These are phyloP conservation scores for Dendrocincla fuliginosa DNA, from an alignment of 2,797 vertebrate species.

Conservation along the genomic window DNA sequence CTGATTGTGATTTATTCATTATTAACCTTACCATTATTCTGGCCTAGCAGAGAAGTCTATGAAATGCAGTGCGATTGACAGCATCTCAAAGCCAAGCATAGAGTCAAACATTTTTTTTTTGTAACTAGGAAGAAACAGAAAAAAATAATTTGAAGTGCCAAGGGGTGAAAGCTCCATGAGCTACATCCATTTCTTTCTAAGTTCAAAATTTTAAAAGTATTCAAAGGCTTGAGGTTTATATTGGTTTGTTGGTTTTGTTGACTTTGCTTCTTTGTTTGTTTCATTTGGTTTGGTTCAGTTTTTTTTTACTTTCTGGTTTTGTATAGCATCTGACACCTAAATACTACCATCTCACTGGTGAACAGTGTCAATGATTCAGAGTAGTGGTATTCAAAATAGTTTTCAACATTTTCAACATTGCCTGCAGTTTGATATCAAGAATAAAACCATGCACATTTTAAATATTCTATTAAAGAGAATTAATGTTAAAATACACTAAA, in stretches of 20 bases:
- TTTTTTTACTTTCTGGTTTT: rapidly evolving
- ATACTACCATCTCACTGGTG: background rate
- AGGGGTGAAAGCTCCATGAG: background rate
- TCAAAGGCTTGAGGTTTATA: background rate
- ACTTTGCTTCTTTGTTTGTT: background rate
- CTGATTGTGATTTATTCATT: background rate
- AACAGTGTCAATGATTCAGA: background rate
- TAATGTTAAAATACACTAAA: background rate
- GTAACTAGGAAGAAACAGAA: background rate
- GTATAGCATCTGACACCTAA: background rate
- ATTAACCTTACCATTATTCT: background rate
- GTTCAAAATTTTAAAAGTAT: background rate
- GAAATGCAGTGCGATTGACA: background rate
- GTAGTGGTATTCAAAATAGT: background rate
- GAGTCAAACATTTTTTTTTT: background rate
- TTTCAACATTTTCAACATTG: background rate
- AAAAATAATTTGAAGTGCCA: background rate
- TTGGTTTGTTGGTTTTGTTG: too few species aligned
- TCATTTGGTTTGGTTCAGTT: too few species aligned
- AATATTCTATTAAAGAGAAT: background rate
- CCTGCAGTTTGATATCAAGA: background rate
- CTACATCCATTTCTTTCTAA: background rate
- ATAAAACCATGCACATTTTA: background rate
- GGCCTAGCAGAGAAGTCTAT: background rate
- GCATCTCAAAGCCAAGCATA: background rate